Evolutionary conservation across 2,113 vertebrate genomes (phyloP).

Genomic region (Trematocara zebra): DNA sequence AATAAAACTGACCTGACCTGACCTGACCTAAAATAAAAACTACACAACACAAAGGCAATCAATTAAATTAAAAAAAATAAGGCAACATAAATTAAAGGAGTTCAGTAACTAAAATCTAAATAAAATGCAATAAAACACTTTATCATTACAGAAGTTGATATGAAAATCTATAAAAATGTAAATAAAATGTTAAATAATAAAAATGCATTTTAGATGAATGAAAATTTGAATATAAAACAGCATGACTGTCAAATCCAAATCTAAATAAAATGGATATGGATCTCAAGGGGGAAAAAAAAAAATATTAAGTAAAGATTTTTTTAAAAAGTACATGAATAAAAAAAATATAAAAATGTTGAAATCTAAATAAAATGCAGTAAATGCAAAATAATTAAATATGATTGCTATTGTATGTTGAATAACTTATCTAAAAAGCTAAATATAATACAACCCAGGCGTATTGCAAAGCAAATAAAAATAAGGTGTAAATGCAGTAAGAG

Average conservation of each 20-base stretch:
- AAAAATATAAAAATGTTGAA: background rate
- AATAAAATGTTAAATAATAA: background rate
- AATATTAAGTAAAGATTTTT: background rate
- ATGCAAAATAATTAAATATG: background rate
- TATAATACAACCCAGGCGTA: background rate
- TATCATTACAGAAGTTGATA: background rate
- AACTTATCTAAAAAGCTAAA: background rate
- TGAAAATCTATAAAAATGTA: background rate
- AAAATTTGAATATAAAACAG: background rate
- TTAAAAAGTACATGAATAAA: background rate
- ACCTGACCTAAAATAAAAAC: background rate
- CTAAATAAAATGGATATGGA: background rate
- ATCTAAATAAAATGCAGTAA: background rate
- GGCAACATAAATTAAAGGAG: background rate
- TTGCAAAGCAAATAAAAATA: background rate
- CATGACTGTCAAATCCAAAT: background rate
- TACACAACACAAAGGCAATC: fast-evolving
- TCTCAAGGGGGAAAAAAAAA: background rate
- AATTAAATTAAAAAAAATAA: background rate
- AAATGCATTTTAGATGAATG: background rate
- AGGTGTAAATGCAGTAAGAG: background rate
- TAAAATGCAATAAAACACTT: background rate
- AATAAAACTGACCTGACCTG: no score
- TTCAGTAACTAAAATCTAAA: background rate
- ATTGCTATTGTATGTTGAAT: background rate